Percentiles rank a stretch among this genome's conserved stretches.
These are phyloP conservation scores for Neomorphus geoffroyi DNA, from an alignment of 2,797 vertebrate species.

Conservation along the genomic window DNA sequence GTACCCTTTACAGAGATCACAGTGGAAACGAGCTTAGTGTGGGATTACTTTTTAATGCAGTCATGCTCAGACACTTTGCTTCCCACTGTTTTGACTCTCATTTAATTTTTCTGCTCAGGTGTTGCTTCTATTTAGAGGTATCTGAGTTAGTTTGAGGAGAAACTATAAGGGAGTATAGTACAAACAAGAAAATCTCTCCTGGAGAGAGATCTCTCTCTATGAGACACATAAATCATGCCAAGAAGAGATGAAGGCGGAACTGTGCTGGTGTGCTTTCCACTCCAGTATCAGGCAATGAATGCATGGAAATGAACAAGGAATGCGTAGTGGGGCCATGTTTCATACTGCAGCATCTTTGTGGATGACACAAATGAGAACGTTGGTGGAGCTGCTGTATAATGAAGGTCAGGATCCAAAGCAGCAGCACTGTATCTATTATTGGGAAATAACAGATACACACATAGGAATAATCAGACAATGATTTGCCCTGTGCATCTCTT, in stretches of 20 bases:
- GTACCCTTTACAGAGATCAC: background rate
- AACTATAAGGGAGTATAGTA: background rate
- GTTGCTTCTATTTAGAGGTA: background rate
- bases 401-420: background rate
- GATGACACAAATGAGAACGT: background rate
- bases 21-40: background rate
- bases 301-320: background rate
- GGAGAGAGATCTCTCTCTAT: background rate
- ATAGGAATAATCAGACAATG: background rate
- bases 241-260: background rate
- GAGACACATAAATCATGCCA: conserved; percentile 39
- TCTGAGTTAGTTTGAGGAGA: background rate
- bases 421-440: background rate
- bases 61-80: background rate
- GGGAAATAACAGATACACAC: background rate
- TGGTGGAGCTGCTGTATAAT: background rate
- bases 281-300: background rate
- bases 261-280: background rate
- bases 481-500: background rate
- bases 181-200: conserved; percentile 29
- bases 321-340: accelerated
- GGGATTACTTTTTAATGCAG: background rate
- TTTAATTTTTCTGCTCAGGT: background rate
- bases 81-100: background rate
- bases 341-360: background rate